Conservation (phyloP, 2,113 vertebrate genomes). For the Strix uralensis region DNA sequence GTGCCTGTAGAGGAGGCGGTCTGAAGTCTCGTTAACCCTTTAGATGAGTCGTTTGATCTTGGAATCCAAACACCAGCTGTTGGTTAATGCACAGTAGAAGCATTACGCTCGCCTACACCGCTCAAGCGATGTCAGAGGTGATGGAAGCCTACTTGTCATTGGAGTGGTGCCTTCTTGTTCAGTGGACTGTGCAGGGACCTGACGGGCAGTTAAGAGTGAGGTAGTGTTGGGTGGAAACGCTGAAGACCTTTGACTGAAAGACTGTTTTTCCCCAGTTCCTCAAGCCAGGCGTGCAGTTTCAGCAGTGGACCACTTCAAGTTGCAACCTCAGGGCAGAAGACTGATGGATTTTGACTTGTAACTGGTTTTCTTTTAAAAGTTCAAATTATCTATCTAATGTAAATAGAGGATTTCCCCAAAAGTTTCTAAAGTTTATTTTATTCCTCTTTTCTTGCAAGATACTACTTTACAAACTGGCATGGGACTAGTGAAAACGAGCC, state of each 20-base stretch:
- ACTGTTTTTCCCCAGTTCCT: neutral
- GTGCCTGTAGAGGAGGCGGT: neutral
- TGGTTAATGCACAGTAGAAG: neutral
- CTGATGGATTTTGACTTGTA: neutral
- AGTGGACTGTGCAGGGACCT: no score
- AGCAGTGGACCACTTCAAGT: neutral
- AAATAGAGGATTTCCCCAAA: fast-evolving
- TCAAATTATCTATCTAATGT: neutral
- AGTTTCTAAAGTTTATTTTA: neutral
- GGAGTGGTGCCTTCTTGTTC: neutral
- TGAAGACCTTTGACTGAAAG: neutral
- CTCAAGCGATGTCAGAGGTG: neutral
- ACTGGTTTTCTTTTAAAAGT: neutral
- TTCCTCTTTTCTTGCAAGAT: slow-evolving; percentile 72
- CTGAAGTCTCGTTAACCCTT: neutral
- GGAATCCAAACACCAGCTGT: neutral
- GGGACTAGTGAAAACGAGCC: slow-evolving; percentile 89
- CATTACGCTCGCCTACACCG: neutral
- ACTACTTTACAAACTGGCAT: slow-evolving; percentile 97
- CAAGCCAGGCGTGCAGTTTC: neutral
- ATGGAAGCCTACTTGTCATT: neutral
- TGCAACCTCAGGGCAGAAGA: neutral
- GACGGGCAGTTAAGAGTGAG: neutral
- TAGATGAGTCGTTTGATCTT: neutral
- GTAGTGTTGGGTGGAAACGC: neutral